phyloP scores from a whole-genome alignment of 1,140 invertebrate species.

The Drosophila subpulchrella region DNA sequence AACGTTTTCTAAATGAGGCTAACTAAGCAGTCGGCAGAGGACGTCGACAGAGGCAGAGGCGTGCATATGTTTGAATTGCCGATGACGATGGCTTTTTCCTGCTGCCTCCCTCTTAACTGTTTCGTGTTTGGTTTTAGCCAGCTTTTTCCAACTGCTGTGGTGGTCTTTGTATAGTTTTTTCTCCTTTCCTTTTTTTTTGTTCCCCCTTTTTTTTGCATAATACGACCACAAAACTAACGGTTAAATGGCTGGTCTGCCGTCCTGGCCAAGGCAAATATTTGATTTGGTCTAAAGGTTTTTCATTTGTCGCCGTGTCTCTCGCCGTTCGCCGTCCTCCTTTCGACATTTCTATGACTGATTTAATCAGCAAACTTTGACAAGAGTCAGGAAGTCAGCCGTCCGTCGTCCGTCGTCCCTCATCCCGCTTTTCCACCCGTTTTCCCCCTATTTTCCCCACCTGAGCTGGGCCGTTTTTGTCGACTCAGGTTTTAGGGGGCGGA shows the following conservation, averaged over 20 bases:
- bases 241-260: slow-evolving; percentile 72
- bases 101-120: slow-evolving; percentile 70
- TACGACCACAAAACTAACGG: slow-evolving; percentile 81
- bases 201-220: slow-evolving; percentile 69
- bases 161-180: slow-evolving; percentile 60
- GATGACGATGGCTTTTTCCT: slow-evolving; percentile 81
- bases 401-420: slow-evolving; percentile 19
- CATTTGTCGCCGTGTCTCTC: slow-evolving; percentile 50
- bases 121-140: slow-evolving; percentile 73
- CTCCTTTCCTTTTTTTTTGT: slow-evolving; percentile 6
- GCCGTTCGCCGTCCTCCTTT: slow-evolving; percentile 34
- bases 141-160: slow-evolving; percentile 59
- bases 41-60: slow-evolving; percentile 36
- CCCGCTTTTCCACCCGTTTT: neutral
- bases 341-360: slow-evolving; percentile 82
- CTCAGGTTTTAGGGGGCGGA: slow-evolving; percentile 44
- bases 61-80: slow-evolving; percentile 84
- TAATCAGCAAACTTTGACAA: slow-evolving; percentile 83
- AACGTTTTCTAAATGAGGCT: slow-evolving; percentile 84
- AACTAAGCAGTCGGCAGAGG: slow-evolving; percentile 72
- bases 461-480: slow-evolving; percentile 60
- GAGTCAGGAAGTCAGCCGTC: slow-evolving; percentile 77
- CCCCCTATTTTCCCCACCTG: neutral
- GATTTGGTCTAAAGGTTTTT: slow-evolving; percentile 81
- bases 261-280: slow-evolving; percentile 75